Evolutionary conservation across 1,140 invertebrate species (phyloP).

Genomic region (Drosophila nikananu): DNA sequence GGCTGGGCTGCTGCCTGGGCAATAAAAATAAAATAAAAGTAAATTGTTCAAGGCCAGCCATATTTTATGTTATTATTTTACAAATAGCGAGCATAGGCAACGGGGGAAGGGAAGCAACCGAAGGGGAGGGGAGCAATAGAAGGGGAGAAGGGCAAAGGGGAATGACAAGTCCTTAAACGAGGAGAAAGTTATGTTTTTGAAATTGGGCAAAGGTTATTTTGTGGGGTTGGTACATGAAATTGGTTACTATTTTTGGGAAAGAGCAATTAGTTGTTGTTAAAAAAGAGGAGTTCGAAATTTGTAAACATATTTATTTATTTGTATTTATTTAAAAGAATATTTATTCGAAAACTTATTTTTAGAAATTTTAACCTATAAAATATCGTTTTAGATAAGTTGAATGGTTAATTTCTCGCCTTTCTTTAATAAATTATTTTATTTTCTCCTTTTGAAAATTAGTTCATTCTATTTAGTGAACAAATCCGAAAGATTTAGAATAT

Average conservation of each 20-base stretch:
- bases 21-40: constrained; percentile 85
- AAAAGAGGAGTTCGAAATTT: not conserved
- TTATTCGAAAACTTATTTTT: too few species aligned
- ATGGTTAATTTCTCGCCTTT: not conserved
- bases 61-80: constrained; percentile 83
- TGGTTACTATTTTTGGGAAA: not conserved
- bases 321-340: too few species aligned
- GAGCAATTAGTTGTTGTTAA: not conserved
- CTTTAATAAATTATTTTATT: not conserved
- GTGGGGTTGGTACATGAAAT: not conserved
- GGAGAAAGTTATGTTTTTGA: not conserved
- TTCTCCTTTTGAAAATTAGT: not conserved
- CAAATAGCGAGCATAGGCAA: constrained; percentile 35
- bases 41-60: constrained; percentile 84
- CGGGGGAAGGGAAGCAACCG: not conserved
- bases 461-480: not conserved
- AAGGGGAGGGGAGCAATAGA: too few species aligned
- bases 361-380: not conserved
- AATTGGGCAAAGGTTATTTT: too few species aligned
- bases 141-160: not conserved
- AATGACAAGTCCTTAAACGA: not conserved
- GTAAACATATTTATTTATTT: too few species aligned
- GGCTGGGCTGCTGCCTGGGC: constrained; percentile 54
- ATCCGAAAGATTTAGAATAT: not conserved
- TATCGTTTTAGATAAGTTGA: accelerated